These are phyloP conservation scores for Drosophila koepferae DNA, from an alignment of 2,888 invertebrate genomes.

Conservation along the genomic window DNA sequence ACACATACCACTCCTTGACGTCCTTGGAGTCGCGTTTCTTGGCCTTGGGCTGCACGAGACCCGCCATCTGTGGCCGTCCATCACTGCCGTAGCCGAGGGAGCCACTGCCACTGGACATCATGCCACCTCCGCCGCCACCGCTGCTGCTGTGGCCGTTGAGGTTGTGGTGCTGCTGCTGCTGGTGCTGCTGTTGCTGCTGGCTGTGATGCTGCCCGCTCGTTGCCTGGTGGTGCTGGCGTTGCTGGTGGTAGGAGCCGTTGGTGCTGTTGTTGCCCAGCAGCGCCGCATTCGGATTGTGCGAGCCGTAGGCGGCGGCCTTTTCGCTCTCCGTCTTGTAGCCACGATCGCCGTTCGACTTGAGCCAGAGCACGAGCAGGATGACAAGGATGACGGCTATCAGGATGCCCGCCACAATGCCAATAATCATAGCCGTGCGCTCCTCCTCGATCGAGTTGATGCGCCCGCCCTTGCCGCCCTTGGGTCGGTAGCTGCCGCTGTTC, in stretches of 20 bases:
- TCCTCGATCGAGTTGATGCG: slow-evolving; percentile 89
- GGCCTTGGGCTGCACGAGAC: slow-evolving; percentile 86
- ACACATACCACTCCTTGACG: slow-evolving; percentile 98
- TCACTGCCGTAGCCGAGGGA: slow-evolving; percentile 82
- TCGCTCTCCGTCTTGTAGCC: slow-evolving; percentile 97
- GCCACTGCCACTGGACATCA: slow-evolving; percentile 79
- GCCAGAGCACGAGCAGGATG: slow-evolving; percentile 95
- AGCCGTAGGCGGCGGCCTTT: slow-evolving; percentile 88
- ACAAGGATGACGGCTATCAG: slow-evolving; percentile 96
- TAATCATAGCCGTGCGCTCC: slow-evolving; percentile 91
- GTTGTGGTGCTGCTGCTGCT: slow-evolving; percentile 59
- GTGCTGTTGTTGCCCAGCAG: slow-evolving; percentile 89
- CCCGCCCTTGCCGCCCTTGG: slow-evolving; percentile 85
- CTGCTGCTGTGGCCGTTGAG: slow-evolving; percentile 54
- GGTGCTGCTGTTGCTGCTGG: slow-evolving; percentile 68
- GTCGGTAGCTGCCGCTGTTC: slow-evolving; percentile 79
- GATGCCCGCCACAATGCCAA: slow-evolving; percentile 95
- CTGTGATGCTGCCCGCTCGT: slow-evolving; percentile 48
- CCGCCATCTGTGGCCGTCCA: slow-evolving; percentile 84
- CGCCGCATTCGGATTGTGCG: slow-evolving; percentile 92
- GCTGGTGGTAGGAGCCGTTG: slow-evolving; percentile 85
- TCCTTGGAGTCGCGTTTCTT: slow-evolving; percentile 93
- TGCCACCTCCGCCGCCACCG: slow-evolving; percentile 69
- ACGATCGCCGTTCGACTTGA: slow-evolving; percentile 94
- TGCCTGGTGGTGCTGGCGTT: slow-evolving; percentile 83